Base-by-base conservation (phyloP, 2,113 vertebrate species). In the Ictidomys tridecemlineatus region DNA sequence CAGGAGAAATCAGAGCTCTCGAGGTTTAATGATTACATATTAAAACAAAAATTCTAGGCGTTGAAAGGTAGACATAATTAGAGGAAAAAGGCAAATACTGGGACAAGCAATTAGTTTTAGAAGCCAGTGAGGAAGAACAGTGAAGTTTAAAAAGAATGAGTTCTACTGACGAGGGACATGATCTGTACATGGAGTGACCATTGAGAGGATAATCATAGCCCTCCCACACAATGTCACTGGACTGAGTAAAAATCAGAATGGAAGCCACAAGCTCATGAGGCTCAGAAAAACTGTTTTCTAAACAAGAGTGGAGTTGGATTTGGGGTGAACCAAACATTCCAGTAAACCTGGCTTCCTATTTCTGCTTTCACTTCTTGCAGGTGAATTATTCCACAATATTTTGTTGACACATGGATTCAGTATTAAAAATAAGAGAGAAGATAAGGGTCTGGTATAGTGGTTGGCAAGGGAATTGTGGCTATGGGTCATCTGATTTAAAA, bases 221-320 rank as follows among this genome's bases (percentile, higher is more conserved):
- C 30, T 39, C 34, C 39, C 51, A 0, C 17, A 18, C 2, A 2
- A 0, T 0, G 22, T 5, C 39, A 53, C 20, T 9, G 5, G 32
- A 18, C 45, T 48, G 45, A 89, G 73, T 45, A 80, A 61, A 53
- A n/a, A 8, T 70, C 61, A 22, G n/a, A 42, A 24, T 0, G 20
- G 32, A 84, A 70, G 48, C 74, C 61, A 45, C 18, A 34, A 18
- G n/a, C 13, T 34, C 24, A 4, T 3, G 2, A 18, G 9, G 11
- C 37, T 32, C 28, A n/a, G 20, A 1, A 30, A 26, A 26, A 14
- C 56, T 79, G 9, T 51, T 88, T 80, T 42, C 65, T 76, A 34
- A 42, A 5, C 7, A 61, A 45, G 8, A 85, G 63, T 34, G 77
- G 12, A n/a, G 2, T 24, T 42, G 28, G 28, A 2, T 42, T 42